phyloP scores from a whole-genome alignment of 2,113 vertebrate genomes.

The Manacus vitellinus region DNA sequence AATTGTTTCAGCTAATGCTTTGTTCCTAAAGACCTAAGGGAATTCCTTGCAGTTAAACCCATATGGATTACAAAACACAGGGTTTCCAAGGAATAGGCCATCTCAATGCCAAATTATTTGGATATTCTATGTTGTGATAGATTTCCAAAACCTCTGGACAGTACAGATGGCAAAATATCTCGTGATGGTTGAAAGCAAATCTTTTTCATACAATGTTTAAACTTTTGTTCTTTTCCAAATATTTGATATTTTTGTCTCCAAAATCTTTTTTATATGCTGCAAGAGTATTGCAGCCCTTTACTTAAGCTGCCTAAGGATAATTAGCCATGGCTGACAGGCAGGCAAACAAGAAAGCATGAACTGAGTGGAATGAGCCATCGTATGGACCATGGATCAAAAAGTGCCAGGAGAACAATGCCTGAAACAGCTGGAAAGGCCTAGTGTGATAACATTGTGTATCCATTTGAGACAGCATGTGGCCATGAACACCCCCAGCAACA shows the following conservation, averaged over 20 bases:
- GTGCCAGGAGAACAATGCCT: background rate
- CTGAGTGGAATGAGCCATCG: background rate
- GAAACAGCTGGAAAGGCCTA: background rate
- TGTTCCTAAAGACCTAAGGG: background rate
- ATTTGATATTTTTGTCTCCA: background rate
- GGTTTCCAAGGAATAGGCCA: background rate
- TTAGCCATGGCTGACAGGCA: background rate
- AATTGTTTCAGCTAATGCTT: background rate
- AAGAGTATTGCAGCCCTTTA: background rate
- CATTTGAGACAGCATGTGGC: background rate
- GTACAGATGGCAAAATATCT: background rate
- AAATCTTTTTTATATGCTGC: background rate
- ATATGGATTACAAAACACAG: background rate
- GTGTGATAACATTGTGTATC: fast-evolving
- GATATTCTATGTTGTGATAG: background rate
- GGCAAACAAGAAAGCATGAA: background rate
- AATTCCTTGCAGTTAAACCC: background rate
- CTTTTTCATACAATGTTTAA: background rate
- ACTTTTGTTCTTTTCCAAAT: background rate
- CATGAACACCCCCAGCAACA: background rate
- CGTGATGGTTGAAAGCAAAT: background rate
- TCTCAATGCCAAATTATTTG: background rate
- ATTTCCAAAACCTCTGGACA: background rate
- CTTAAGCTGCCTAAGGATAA: background rate
- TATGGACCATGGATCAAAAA: background rate